These are phyloP conservation scores for Campoletis sonorensis DNA, from an alignment of 1,140 invertebrate species.

Conservation along the genomic window DNA sequence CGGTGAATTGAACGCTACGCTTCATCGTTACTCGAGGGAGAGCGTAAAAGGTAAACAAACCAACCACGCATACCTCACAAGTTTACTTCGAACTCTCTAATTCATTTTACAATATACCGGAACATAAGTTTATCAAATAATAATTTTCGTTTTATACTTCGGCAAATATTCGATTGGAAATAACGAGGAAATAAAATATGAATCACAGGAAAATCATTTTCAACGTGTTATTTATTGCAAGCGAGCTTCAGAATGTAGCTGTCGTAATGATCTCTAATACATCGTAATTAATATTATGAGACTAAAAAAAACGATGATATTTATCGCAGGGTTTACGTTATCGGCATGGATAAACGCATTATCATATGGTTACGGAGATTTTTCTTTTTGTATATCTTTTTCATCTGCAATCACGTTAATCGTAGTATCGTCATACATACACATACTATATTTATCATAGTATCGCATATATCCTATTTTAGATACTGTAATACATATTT, in stretches of 20 bases:
- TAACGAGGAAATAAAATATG: neutral
- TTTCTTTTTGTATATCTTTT: neutral
- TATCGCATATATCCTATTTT: constrained; percentile 49
- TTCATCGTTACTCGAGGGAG: too few relatives aligned
- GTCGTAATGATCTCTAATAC: constrained; percentile 67
- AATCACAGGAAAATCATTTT: constrained; percentile 53
- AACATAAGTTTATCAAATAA: too few relatives aligned
- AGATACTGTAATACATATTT: constrained; percentile 56
- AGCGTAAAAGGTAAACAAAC: too few relatives aligned
- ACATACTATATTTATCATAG: constrained; percentile 50
- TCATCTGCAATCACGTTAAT: constrained; percentile 31
- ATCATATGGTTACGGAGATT: constrained; percentile 10
- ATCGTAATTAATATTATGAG: constrained; percentile 66
- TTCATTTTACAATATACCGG: too few relatives aligned
- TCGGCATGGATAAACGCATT: constrained; percentile 23
- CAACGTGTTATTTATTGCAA: constrained; percentile 70
- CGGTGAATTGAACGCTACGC: too few relatives aligned
- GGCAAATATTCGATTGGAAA: neutral
- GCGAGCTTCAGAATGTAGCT: constrained; percentile 69
- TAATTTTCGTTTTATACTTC: too few relatives aligned
- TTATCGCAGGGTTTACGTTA: constrained; percentile 30
- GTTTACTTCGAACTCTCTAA: too few relatives aligned
- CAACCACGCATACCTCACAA: too few relatives aligned
- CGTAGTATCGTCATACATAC: constrained; percentile 13
- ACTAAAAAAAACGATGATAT: constrained; percentile 57